Evolutionary conservation across 2,888 invertebrate genomes (phyloP).

Genomic region (Noctuana brunneofusca): DNA sequence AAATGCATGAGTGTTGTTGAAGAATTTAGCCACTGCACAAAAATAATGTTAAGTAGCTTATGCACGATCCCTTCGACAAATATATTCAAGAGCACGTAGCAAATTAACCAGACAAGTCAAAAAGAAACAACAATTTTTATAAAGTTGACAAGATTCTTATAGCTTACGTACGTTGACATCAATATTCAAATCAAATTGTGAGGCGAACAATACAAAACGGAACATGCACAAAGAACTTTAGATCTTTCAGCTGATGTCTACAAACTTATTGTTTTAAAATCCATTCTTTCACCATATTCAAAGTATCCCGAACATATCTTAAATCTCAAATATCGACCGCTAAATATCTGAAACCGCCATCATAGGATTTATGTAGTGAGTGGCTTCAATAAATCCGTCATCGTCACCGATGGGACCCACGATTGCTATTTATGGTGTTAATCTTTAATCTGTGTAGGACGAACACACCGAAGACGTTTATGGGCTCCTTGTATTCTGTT

Average conservation of each 20-base stretch:
- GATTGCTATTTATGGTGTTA: conserved; percentile 40
- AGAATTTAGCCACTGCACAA: conserved; percentile 22
- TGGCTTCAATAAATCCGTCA: conserved; percentile 37
- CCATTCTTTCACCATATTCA: conserved; percentile 32
- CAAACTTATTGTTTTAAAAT: conserved; percentile 21
- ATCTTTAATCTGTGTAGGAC: conserved; percentile 39
- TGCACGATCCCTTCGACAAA: not conserved
- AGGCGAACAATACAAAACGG: not conserved
- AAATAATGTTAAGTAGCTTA: not conserved
- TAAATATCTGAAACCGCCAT: conserved; percentile 27
- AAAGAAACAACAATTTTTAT: not conserved
- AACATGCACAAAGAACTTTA: not conserved
- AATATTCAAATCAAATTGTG: not conserved
- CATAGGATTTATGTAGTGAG: conserved; percentile 28
- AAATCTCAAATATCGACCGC: conserved; percentile 29
- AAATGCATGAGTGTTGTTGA: conserved; percentile 2
- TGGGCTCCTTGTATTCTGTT: conserved; percentile 28
- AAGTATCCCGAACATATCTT: conserved; percentile 28
- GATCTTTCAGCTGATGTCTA: not conserved
- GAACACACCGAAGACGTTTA: conserved; percentile 31
- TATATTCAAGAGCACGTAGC: not conserved
- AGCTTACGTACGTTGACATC: not conserved
- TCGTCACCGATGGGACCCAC: conserved; percentile 31
- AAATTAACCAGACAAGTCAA: not conserved
- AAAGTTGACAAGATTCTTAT: not conserved